These are phyloP conservation scores for Xiphophorus hellerii DNA, from an alignment of 2,113 vertebrate species.

Conservation along the genomic window DNA sequence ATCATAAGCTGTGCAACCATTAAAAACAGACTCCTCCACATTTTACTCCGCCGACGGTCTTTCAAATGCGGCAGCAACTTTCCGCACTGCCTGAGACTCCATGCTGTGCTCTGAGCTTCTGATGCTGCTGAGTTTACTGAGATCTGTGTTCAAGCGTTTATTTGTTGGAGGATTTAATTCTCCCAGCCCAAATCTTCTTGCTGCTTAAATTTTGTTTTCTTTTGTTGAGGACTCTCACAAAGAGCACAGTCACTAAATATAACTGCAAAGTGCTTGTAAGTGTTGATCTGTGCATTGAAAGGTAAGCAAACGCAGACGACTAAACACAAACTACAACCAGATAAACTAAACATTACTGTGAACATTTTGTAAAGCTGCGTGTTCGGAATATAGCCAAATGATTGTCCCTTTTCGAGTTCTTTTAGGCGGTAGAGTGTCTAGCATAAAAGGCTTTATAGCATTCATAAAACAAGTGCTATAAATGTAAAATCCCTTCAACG, in stretches of 20 bases:
- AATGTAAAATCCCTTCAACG: not conserved
- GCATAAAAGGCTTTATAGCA: not conserved
- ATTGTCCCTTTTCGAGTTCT: not conserved
- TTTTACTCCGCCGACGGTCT: not conserved
- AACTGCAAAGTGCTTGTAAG: not conserved
- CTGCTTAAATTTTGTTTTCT: constrained; percentile 9
- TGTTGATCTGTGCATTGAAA: constrained; percentile 2
- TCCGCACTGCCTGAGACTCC: not conserved
- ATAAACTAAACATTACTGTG: constrained; percentile 14
- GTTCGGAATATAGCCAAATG: constrained; percentile 4
- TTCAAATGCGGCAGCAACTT: not conserved
- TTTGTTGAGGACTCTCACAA: constrained; percentile 13
- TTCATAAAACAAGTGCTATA: not conserved
- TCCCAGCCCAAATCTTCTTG: not conserved
- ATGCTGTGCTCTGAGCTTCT: constrained; percentile 9
- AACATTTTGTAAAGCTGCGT: not conserved
- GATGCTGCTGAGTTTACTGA: constrained; percentile 6
- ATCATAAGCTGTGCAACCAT: not conserved
- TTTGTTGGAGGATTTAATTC: constrained; percentile 16
- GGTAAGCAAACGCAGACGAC: not conserved
- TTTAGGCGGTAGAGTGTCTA: not conserved
- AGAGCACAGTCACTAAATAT: constrained; percentile 4
- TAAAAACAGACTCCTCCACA: not conserved
- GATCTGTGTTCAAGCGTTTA: constrained; percentile 13
- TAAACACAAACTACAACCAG: constrained; percentile 9